Conservation (phyloP, 2,113 vertebrate genomes). For the Stigmatopora nigra region DNA sequence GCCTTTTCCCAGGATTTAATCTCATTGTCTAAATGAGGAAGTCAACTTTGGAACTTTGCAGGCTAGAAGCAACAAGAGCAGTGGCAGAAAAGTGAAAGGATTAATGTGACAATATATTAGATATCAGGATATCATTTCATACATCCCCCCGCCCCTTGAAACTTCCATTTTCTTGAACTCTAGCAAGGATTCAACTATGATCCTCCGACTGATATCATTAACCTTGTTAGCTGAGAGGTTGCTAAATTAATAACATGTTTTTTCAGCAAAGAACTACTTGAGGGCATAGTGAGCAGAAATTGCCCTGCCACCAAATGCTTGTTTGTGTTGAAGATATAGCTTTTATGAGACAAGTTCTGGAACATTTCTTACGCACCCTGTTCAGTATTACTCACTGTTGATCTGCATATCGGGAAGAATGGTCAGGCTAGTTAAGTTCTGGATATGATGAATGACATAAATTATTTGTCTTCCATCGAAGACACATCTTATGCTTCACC, state of each 20-base stretch:
- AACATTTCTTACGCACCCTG: background rate
- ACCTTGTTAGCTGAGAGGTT: no score
- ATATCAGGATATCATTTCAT: background rate
- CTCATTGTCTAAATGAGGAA: slow-evolving; percentile 55
- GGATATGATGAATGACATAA: slow-evolving; percentile 33
- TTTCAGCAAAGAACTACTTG: background rate
- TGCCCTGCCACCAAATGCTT: background rate
- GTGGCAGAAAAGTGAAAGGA: background rate
- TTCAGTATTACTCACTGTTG: slow-evolving; percentile 33
- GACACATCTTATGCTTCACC: slow-evolving; percentile 12
- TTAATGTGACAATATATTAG: background rate
- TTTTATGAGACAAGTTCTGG: background rate
- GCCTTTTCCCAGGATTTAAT: slow-evolving; percentile 63
- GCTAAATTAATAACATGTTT: background rate
- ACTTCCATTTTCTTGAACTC: background rate
- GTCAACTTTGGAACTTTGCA: slow-evolving; percentile 29
- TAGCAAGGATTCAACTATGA: background rate
- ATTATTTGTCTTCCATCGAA: slow-evolving; percentile 9
- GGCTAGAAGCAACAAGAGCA: slow-evolving; percentile 15
- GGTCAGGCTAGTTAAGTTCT: slow-evolving; percentile 67
- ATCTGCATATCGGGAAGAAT: slow-evolving; percentile 68
- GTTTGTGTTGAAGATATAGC: background rate
- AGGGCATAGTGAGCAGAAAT: background rate
- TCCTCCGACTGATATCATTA: background rate
- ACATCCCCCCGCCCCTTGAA: background rate